Evolutionary conservation across 2,113 vertebrate species (phyloP), one percentile per base, ranked within the genome.

Genomic region (Tupaia tana): DNA sequence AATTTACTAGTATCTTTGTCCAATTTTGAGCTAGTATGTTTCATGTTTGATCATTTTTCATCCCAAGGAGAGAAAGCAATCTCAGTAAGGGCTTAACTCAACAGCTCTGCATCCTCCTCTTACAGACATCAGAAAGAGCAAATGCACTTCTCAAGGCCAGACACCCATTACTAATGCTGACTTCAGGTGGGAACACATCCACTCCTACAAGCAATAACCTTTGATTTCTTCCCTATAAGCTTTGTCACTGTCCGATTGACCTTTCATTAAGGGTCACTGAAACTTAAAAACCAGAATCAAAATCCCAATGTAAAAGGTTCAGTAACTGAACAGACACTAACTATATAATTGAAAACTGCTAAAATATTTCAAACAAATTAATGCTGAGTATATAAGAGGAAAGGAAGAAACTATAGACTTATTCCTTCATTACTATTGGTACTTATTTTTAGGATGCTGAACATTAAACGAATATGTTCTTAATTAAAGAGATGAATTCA

Each of bases 51-150:
- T 88, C 81, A 43, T 95, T 97, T 96, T 92, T 95, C 88, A 95
- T 92, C 20, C 34, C 63, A 56, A 64, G 66, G 86, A 96, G 54
- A 97, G 82, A 95, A 95, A 82, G 78, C 90, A 96, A 95, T 97
- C 67, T 91, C 85, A 67, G 81, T 9, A 87, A 96, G 67, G 22
- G 27, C 29, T 93, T 27, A 92, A 82, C 59, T 86, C 79, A 90
- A 90, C 27, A 67, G 34, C 54, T 75, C 58, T 70, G 64, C 20
- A 88, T 27, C 56, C 6, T 79, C 79, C 63, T 85, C 71, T 77
- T 84, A 16, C 89, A 43, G 56, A 22, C 0, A 79, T 74, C 19
- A 1, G 31, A 20, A 79, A 54, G 63, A 93, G 13, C 14, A 52
- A 64, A 7, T 15, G 2, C 1, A 34, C 25, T 31, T 83, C 34